phyloP scores from a whole-genome alignment of 1,140 invertebrate species.

The Oryctes rhinoceros region DNA sequence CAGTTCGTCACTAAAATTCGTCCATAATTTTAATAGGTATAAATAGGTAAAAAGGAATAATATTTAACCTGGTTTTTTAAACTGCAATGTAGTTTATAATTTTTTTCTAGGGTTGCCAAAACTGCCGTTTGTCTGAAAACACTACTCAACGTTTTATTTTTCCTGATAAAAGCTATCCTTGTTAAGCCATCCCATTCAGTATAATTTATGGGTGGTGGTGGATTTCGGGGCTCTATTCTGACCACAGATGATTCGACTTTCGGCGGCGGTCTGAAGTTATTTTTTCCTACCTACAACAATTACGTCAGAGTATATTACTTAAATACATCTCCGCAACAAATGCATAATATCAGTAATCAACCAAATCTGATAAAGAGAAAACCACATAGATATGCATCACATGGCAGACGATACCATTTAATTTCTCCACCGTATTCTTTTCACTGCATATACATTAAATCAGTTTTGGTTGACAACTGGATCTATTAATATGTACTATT shows the following conservation, averaged over 20 bases:
- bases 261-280: conserved; percentile 98
- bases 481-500: too few species aligned
- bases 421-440: too few species aligned
- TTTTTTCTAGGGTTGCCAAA: conserved; percentile 86
- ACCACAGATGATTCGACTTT: conserved; percentile 99
- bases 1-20: too few species aligned
- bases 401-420: too few species aligned
- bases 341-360: too few species aligned
- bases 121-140: conserved; percentile 84
- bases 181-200: conserved; percentile 98
- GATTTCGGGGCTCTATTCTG: conserved; percentile 95
- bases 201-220: conserved; percentile 95
- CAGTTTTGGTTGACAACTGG: too few species aligned
- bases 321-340: too few species aligned
- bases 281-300: conserved; percentile 85
- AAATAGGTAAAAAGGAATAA: too few species aligned
- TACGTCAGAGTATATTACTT: not conserved
- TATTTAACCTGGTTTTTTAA: conserved; percentile 80
- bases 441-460: too few species aligned
- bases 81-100: conserved; percentile 90
- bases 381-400: too few species aligned
- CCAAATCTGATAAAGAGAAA: too few species aligned
- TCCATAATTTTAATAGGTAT: too few species aligned
- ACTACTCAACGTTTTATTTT: conserved; percentile 87
- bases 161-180: conserved; percentile 92